Base-by-base conservation (phyloP, 1,140 invertebrate species). In the Telenomus remus region DNA sequence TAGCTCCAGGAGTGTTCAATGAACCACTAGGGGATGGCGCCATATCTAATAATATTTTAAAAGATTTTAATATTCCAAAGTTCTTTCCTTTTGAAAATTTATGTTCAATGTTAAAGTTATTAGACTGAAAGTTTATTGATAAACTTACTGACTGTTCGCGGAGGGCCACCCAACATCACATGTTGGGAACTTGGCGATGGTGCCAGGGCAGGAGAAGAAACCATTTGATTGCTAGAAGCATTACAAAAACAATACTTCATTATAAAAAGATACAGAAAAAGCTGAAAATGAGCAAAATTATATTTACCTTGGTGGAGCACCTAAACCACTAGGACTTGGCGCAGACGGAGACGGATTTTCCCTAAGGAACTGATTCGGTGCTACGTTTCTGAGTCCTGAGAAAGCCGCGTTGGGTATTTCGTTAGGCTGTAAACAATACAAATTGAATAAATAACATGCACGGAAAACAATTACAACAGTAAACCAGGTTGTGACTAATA, bases 1-100 rank as follows among this genome's bases (percentile, higher is more conserved):
- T 92, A 1, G 92, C 91, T 27, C 92, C 92, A 0, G 94, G 95
- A 27, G 94, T 96, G 84, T 96, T 95, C 6, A 96, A 87, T 0
- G 94, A 94, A 42, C 92, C 91, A 56, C 93, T 93, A 1, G 95
- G 95, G 55, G 94, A 95, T n/a, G 93, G 92, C 42, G 92, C 93
- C 90, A 95, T 93, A 8, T 89, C 90, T 85, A 76, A 12, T 0
- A 15, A 48, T n/a, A n/a, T n/a, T n/a, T n/a, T n/a, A 19, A 34
- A 44, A 13, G 43, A 56, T 46, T 34, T 8, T 56, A 12, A 33
- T 34, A 53, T 9, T 14, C 8, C 12, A 11, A 55, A n/a, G n/a
- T n/a, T n/a, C n/a, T n/a, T n/a, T n/a, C n/a, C n/a, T n/a, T n/a
- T n/a, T n/a, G n/a, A n/a, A n/a, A n/a, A n/a, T n/a, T n/a, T n/a